Conservation (phyloP, 2,797 vertebrate genomes). For the Protonibea diacanthus region DNA sequence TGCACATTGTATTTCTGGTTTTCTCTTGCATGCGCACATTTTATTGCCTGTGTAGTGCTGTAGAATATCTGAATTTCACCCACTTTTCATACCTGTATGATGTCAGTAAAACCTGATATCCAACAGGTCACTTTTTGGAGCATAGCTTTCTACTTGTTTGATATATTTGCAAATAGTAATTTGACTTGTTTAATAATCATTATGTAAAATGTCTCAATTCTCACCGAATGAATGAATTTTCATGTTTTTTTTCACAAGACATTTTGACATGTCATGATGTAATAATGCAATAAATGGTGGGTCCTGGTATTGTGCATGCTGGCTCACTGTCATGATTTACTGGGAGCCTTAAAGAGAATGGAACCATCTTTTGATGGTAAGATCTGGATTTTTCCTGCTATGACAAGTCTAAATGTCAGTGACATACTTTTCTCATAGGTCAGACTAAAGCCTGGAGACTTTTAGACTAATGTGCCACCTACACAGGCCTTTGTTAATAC, state of each 20-base stretch:
- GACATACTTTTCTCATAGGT: not conserved
- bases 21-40: constrained; percentile 6
- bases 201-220: constrained; percentile 1
- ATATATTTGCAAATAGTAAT: not conserved
- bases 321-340: not conserved
- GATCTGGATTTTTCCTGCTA: not conserved
- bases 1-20: constrained; percentile 8
- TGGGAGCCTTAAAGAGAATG: not conserved
- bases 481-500: not conserved
- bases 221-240: not conserved
- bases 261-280: not conserved
- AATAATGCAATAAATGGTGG: not conserved
- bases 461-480: not conserved
- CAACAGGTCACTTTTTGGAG: not conserved
- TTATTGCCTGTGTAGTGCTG: not conserved
- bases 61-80: not conserved
- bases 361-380: not conserved
- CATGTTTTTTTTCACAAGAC: too few species aligned
- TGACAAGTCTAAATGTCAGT: too few species aligned
- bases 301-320: not conserved
- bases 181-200: not conserved
- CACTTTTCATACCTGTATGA: not conserved
- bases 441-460: not conserved
- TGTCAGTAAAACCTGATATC: not conserved
- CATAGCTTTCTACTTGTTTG: not conserved